phyloP scores from a whole-genome alignment of 2,797 vertebrate species.

The Myiotriccus ornatus region DNA sequence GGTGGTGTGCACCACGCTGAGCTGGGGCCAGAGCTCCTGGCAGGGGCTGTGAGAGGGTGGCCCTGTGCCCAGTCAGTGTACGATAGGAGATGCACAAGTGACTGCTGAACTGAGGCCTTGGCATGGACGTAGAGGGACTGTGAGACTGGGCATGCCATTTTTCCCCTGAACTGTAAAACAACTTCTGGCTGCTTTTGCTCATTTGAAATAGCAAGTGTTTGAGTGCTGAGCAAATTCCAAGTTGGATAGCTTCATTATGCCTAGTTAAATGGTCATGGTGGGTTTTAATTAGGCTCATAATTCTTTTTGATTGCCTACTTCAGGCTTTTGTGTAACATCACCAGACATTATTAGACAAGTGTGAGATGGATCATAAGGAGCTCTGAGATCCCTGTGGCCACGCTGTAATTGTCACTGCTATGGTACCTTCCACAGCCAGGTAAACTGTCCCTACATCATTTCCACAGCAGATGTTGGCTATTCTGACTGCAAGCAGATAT shows the following conservation, averaged over 20 bases:
- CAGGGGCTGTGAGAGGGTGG: neutral
- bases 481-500: neutral
- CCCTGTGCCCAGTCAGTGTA: neutral
- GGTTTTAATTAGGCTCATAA: constrained; percentile 39
- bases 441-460: neutral
- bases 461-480: neutral
- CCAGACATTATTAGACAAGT: neutral
- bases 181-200: neutral
- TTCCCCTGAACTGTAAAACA: neutral
- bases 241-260: neutral
- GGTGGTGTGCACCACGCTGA: neutral
- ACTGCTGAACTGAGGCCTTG: neutral
- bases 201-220: neutral
- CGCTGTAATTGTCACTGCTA: neutral
- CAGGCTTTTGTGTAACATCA: neutral
- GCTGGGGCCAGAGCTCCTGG: neutral
- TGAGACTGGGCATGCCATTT: neutral
- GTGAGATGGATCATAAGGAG: neutral
- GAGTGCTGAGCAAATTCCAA: neutral
- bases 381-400: neutral
- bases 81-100: neutral
- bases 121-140: neutral
- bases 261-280: neutral
- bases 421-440: neutral
- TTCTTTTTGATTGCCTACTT: neutral